These are phyloP conservation scores for Sebastiscus tertius DNA, from an alignment of 2,797 vertebrate species.

Conservation along the genomic window DNA sequence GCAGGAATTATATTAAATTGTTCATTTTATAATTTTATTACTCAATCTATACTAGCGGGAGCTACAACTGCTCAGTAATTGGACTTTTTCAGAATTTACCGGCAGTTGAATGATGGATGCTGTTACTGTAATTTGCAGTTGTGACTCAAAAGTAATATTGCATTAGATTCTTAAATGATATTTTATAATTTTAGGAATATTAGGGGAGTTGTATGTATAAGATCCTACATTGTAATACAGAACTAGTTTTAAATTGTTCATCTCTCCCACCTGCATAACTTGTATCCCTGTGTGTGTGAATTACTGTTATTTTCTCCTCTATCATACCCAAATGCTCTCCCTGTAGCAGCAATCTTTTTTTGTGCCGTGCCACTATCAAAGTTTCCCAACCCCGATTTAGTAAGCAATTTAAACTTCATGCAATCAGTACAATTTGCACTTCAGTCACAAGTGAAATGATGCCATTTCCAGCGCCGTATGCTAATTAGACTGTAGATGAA, in stretches of 20 bases:
- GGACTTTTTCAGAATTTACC: background rate
- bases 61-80: background rate
- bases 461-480: slow-evolving; percentile 26
- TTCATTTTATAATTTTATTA: background rate
- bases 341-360: background rate
- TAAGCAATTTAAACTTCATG: slow-evolving; percentile 32
- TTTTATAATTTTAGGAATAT: background rate
- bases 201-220: background rate
- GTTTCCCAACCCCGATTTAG: slow-evolving; percentile 22
- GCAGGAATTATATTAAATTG: background rate
- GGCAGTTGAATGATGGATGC: background rate
- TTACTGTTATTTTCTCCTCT: background rate
- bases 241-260: background rate
- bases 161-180: background rate
- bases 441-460: slow-evolving; percentile 34
- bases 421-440: slow-evolving; percentile 45
- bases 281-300: background rate
- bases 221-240: background rate
- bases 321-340: background rate
- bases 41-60: background rate
- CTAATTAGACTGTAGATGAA: slow-evolving; percentile 42
- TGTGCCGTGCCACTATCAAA: slow-evolving; percentile 1
- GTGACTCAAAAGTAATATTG: background rate
- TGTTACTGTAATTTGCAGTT: background rate
- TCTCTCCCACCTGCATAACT: background rate